These are phyloP conservation scores for Sebastiscus albofasciatus DNA, from an alignment of 2,797 vertebrate species.

Conservation along the genomic window DNA sequence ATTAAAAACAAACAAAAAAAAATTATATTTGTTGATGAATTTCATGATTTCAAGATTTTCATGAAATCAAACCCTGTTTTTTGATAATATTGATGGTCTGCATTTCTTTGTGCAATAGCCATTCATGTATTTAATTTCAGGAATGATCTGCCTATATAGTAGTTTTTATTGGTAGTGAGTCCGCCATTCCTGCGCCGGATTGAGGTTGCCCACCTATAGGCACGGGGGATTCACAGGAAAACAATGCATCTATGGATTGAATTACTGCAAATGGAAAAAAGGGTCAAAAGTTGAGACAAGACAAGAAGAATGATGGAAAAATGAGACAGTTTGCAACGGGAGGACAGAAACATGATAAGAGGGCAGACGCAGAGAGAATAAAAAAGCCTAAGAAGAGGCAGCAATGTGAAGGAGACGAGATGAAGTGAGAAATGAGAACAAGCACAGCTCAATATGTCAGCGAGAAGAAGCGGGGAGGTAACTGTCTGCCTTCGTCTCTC, in stretches of 20 bases:
- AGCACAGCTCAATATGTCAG: conserved; percentile 30
- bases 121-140: not conserved
- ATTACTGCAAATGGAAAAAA: not conserved
- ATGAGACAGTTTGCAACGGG: not conserved
- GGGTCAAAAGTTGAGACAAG: not conserved
- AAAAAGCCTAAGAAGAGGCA: not conserved
- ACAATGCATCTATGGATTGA: not conserved
- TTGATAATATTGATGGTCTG: not conserved
- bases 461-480: conserved; percentile 5
- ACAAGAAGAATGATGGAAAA: not conserved
- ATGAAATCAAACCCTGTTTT: not conserved
- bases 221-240: not conserved
- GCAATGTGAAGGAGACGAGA: conserved; percentile 3
- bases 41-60: not conserved
- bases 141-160: not conserved
- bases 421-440: conserved; percentile 22
- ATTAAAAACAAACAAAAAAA: too few relatives aligned
- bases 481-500: conserved; percentile 14
- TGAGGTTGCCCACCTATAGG: not conserved
- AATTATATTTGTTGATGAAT: not conserved
- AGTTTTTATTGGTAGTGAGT: not conserved
- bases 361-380: not conserved
- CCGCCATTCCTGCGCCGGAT: rapidly evolving
- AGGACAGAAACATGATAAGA: conserved; percentile 5
- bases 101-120: not conserved